phyloP scores from a whole-genome alignment of 1,140 invertebrate species.

The Eriosoma lanigerum region DNA sequence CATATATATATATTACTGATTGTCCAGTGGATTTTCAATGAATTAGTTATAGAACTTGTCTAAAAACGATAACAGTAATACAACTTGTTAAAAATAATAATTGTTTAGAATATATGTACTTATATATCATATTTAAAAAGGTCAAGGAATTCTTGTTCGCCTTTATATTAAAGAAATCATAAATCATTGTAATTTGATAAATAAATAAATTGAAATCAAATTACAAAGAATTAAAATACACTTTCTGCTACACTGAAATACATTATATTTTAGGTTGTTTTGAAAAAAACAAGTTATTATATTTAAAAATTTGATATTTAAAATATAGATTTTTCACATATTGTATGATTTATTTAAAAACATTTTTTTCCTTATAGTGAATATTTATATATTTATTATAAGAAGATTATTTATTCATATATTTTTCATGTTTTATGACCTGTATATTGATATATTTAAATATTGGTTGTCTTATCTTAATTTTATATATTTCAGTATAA shows the following conservation, averaged over 20 bases:
- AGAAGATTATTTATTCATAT: too few species aligned
- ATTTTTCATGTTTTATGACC: too few species aligned
- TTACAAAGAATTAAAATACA: neutral
- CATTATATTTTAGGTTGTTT: neutral
- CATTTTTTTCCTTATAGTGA: too few species aligned
- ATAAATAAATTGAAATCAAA: neutral
- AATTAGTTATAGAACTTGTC: neutral
- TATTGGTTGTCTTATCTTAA: neutral
- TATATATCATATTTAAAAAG: neutral
- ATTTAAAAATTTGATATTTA: too few species aligned
- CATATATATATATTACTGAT: too few species aligned
- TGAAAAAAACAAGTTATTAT: too few species aligned
- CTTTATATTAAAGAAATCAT: neutral
- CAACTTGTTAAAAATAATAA: neutral
- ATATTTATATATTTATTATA: too few species aligned
- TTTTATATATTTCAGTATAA: too few species aligned
- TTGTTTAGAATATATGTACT: neutral
- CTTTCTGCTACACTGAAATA: too few species aligned
- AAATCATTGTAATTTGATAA: neutral
- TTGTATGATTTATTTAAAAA: too few species aligned
- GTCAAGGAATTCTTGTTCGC: neutral
- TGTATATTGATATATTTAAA: too few species aligned
- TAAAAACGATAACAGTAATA: neutral
- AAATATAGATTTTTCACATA: too few species aligned
- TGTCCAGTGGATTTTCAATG: constrained; percentile 21